Percentiles rank a stretch among this genome's conserved stretches.
Evolutionary conservation across 2,113 vertebrate genomes (phyloP).

Genomic region (Carollia perspicillata): DNA sequence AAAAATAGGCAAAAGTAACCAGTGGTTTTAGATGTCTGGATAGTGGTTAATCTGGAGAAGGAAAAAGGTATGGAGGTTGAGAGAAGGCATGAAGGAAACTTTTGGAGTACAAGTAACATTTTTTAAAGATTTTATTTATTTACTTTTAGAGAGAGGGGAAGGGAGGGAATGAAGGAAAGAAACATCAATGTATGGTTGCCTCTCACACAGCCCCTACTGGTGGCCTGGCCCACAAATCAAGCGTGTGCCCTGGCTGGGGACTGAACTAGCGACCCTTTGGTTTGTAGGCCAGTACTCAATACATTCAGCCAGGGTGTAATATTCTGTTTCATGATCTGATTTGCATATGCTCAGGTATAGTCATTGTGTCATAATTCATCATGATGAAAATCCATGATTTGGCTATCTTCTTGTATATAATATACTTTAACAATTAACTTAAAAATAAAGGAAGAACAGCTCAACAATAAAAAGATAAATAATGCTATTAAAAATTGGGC

Average conservation of each 20-base stretch:
- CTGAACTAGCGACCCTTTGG: too few species aligned
- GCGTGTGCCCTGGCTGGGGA: too few species aligned
- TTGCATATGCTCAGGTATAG: background rate
- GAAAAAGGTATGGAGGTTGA: background rate
- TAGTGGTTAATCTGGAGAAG: background rate
- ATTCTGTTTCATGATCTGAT: background rate
- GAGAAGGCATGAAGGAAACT: background rate
- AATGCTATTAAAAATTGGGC: background rate
- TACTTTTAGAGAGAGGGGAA: too few species aligned
- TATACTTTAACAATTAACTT: constrained; percentile 12
- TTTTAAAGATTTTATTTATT: too few species aligned
- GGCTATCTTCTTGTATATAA: background rate
- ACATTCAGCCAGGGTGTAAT: background rate
- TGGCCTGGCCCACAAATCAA: too few species aligned
- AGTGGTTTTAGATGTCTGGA: background rate
- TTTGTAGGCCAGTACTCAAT: too few species aligned
- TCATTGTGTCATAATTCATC: background rate
- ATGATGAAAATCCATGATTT: background rate
- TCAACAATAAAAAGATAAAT: background rate
- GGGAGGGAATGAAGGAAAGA: too few species aligned
- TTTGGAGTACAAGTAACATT: background rate
- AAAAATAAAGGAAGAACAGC: constrained; percentile 12
- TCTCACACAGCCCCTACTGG: too few species aligned
- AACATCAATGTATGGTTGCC: too few species aligned
- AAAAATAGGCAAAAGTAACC: background rate